Conservation (phyloP, 2,888 invertebrate genomes). For the Loripinus fragilis region DNA sequence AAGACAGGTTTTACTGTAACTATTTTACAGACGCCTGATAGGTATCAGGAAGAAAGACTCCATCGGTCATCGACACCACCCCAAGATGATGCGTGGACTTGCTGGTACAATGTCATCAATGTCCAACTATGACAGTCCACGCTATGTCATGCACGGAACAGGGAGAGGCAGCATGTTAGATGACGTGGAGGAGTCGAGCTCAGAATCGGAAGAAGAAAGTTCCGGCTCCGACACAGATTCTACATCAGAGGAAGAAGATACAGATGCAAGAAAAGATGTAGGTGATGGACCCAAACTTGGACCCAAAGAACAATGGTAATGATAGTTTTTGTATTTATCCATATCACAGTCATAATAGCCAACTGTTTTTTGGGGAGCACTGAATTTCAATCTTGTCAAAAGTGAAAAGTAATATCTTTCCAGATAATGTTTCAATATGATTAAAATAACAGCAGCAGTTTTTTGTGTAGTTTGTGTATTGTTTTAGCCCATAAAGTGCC, state of each 20-base stretch:
- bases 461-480: no score
- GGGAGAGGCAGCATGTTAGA: background rate
- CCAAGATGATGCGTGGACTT: constrained; percentile 43
- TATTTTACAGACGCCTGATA: constrained; percentile 24
- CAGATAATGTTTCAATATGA: no score
- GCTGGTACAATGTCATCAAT: background rate
- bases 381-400: no score
- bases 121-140: constrained; percentile 17
- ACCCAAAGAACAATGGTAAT: no score
- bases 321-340: no score
- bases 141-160: background rate
- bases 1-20: no score
- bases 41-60: constrained; percentile 43
- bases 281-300: no score
- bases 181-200: background rate
- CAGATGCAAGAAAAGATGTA: background rate
- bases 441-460: no score
- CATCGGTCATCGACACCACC: constrained; percentile 34
- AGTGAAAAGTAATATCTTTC: no score
- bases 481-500: no score
- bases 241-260: background rate
- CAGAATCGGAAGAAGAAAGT: background rate
- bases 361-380: no score
- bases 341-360: no score
- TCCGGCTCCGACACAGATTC: background rate